phyloP scores from a whole-genome alignment of 1,140 invertebrate genomes.

The Heliconius congener region DNA sequence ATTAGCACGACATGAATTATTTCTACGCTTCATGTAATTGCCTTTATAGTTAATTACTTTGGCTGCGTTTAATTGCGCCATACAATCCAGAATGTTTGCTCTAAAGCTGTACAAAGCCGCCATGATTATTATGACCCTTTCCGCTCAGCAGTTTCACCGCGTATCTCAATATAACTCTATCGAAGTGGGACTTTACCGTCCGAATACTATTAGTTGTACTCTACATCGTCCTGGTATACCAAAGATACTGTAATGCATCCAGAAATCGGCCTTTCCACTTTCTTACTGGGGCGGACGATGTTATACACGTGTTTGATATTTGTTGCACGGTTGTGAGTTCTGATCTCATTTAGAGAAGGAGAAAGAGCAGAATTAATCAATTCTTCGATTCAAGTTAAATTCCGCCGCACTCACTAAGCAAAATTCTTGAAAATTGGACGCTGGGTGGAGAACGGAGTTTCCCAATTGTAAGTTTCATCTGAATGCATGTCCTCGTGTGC shows the following conservation, averaged over 20 bases:
- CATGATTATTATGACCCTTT: background rate
- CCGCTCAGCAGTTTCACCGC: background rate
- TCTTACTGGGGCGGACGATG: background rate
- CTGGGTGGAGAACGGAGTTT: too few species aligned
- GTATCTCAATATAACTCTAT: background rate
- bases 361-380: too few species aligned
- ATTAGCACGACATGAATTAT: background rate
- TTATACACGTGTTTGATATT: background rate
- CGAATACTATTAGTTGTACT: background rate
- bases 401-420: too few species aligned
- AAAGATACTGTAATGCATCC: background rate
- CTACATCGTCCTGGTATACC: background rate
- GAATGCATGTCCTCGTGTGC: too few species aligned
- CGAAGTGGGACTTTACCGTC: background rate
- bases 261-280: background rate
- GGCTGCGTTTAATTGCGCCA: constrained; percentile 1
- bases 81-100: background rate
- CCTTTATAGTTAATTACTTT: background rate
- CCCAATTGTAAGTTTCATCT: too few species aligned
- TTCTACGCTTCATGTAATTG: background rate
- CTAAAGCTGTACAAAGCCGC: background rate
- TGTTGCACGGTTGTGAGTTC: background rate
- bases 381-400: too few species aligned
- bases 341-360: too few species aligned
- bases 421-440: too few species aligned